phyloP scores from a whole-genome alignment of 2,888 invertebrate species.

The Euzophera pinguis region DNA sequence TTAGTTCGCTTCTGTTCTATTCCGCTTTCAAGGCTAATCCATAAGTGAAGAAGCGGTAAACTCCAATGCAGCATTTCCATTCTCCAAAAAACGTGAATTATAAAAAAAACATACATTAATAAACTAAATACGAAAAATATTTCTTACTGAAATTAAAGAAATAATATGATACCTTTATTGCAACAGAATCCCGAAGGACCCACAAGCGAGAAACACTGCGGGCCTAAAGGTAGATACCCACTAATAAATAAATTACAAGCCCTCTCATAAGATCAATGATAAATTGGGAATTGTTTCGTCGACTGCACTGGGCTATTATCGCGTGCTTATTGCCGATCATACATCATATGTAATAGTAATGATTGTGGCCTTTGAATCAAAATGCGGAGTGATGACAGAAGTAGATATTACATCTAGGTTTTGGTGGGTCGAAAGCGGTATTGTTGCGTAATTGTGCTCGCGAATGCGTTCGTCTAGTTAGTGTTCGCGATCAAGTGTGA shows the following conservation, averaged over 20 bases:
- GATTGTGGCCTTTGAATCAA: conserved; percentile 6
- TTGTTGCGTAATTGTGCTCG: background rate
- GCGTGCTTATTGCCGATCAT: conserved; percentile 8
- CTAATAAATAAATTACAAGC: conserved; percentile 6
- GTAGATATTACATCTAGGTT: background rate
- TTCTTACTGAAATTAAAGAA: too few species aligned
- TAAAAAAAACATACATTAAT: too few species aligned
- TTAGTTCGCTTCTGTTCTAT: too few species aligned
- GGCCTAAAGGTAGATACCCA: background rate
- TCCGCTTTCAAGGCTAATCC: too few species aligned
- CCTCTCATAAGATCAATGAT: background rate
- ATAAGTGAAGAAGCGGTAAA: too few species aligned
- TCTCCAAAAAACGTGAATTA: too few species aligned
- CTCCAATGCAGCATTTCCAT: too few species aligned
- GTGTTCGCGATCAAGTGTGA: too few species aligned
- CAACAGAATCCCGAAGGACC: background rate
- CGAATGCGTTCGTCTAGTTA: too few species aligned
- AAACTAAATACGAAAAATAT: too few species aligned
- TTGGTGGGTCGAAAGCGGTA: background rate
- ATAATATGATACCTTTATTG: too few species aligned
- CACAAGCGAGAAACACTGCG: background rate
- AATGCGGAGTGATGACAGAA: background rate
- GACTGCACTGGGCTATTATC: background rate
- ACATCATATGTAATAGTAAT: conserved; percentile 8
- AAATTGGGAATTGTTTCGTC: conserved; percentile 8